Percentiles rank a stretch among this genome's conserved stretches.
phyloP scores from a whole-genome alignment of 2,113 vertebrate species.

The Corythoichthys intestinalis region DNA sequence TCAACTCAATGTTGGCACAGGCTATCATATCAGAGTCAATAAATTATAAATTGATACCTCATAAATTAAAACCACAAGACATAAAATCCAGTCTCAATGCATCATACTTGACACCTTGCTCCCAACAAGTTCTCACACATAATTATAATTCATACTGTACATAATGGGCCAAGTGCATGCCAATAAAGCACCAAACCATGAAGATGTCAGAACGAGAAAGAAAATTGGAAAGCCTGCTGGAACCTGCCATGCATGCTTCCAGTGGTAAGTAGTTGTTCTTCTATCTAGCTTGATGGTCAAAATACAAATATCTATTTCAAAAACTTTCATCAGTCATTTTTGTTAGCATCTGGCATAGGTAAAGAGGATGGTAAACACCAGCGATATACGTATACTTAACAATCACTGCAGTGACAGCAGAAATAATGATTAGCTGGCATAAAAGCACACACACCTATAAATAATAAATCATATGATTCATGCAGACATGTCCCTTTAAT shows the following conservation, averaged over 20 bases:
- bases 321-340: conserved; percentile 21
- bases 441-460: conserved; percentile 1
- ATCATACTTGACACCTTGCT: conserved; percentile 11
- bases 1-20: conserved; percentile 14
- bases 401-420: background rate
- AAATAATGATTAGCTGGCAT: background rate
- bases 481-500: conserved; percentile 25
- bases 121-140: background rate
- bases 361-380: conserved; percentile 1
- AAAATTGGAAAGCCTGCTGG: conserved; percentile 48
- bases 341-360: background rate
- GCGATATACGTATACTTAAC: background rate
- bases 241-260: conserved; percentile 24
- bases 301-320: conserved; percentile 23
- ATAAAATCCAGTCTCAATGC: background rate
- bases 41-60: background rate
- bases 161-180: conserved; percentile 17
- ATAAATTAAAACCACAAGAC: background rate
- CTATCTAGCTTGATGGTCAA: conserved; percentile 13
- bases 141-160: conserved; percentile 13
- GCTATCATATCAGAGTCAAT: background rate
- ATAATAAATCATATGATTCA: conserved; percentile 27
- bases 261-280: conserved; percentile 6
- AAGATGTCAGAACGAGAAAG: conserved; percentile 34
- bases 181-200: conserved; percentile 34